A percentile compares a stretch with the other conserved stretches of the same genome.
These are phyloP conservation scores for Lophotis ruficrista DNA, from an alignment of 2,113 vertebrate genomes.

Conservation along the genomic window DNA sequence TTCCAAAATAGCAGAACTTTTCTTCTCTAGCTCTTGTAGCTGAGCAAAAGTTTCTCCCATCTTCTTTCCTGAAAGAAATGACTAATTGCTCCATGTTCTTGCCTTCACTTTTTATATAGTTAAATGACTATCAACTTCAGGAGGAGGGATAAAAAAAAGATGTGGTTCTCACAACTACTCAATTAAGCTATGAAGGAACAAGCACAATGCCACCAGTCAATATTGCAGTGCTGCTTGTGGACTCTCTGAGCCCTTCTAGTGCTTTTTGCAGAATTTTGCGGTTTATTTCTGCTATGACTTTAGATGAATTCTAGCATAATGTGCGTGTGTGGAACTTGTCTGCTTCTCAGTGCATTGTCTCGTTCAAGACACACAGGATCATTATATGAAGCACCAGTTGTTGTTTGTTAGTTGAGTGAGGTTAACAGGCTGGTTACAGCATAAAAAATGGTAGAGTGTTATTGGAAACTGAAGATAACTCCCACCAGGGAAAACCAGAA, in stretches of 20 bases:
- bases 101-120: background rate
- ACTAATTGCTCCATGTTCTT: background rate
- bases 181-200: fast-evolving
- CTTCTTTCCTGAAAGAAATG: background rate
- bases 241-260: background rate
- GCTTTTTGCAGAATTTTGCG: background rate
- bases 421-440: background rate
- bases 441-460: background rate
- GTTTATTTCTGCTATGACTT: background rate
- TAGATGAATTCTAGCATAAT: background rate
- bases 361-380: background rate
- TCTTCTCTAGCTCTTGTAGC: background rate
- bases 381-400: background rate
- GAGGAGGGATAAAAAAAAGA: fast-evolving
- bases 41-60: background rate
- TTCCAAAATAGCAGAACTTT: background rate
- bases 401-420: background rate
- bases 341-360: background rate
- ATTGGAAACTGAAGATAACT: background rate
- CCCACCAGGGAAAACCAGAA: background rate
- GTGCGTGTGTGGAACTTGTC: too few species aligned
- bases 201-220: background rate
- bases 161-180: fast-evolving
- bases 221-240: background rate
- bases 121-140: background rate